Evolutionary conservation across 2,113 vertebrate genomes (phyloP).

Genomic region (Ciconia stormi): DNA sequence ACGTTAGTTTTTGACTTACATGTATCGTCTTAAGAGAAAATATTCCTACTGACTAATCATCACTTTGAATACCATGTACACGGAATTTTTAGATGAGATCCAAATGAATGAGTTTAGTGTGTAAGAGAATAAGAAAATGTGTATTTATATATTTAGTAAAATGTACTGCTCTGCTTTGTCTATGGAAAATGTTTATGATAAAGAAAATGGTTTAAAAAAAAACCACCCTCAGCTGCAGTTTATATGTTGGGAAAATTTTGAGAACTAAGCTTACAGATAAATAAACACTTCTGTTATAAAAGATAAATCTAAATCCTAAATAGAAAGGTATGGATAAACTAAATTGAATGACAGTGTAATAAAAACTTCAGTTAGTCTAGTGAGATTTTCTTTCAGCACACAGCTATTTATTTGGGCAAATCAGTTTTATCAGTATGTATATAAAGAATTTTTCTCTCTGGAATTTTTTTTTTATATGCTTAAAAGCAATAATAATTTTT

Average conservation of each 20-base stretch:
- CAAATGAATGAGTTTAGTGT: background rate
- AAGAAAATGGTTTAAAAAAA: background rate
- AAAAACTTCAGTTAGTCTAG: background rate
- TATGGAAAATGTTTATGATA: background rate
- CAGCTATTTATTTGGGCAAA: background rate
- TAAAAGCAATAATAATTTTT: background rate
- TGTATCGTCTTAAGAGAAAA: background rate
- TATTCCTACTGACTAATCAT: background rate
- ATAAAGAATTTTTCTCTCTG: background rate
- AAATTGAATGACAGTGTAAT: background rate
- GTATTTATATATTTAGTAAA: background rate
- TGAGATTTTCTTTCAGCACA: background rate
- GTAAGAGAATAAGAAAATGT: background rate
- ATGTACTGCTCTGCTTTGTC: background rate
- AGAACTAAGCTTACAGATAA: background rate
- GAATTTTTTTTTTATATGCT: background rate
- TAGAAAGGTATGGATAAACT: background rate
- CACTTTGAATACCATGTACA: background rate
- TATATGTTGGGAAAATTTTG: background rate
- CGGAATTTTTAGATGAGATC: background rate
- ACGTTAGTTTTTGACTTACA: background rate
- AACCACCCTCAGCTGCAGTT: background rate
- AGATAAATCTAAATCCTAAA: slow-evolving; percentile 11
- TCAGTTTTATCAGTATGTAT: background rate
- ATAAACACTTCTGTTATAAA: background rate